These are phyloP conservation scores for Syndactyla subalaris DNA, from an alignment of 2,797 vertebrate species.

Conservation along the genomic window DNA sequence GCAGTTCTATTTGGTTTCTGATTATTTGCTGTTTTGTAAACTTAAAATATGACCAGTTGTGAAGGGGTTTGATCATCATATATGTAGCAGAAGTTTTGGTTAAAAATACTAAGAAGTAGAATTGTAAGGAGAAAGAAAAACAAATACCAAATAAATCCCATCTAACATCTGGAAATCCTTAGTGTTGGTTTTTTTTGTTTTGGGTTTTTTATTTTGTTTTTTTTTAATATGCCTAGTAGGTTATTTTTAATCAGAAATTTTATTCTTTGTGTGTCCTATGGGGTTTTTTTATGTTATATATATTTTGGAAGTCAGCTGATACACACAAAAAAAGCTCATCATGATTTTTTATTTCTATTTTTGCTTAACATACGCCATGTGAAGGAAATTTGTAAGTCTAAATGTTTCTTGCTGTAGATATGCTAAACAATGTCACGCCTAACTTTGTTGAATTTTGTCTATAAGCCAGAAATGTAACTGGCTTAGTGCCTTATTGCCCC, in stretches of 20 bases:
- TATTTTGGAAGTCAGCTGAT: background rate
- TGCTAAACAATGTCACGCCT: background rate
- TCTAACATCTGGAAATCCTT: background rate
- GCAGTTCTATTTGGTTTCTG: background rate
- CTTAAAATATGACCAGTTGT: background rate
- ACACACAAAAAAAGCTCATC: background rate
- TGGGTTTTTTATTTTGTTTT: background rate
- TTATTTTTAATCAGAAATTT: background rate
- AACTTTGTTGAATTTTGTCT: background rate
- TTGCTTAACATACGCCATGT: background rate
- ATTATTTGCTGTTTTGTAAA: background rate
- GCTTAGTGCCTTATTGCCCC: background rate
- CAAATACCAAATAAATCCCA: background rate
- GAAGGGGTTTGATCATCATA: background rate
- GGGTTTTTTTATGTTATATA: background rate
- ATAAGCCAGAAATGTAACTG: background rate
- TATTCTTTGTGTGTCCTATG: background rate
- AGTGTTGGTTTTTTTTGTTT: background rate
- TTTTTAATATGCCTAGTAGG: background rate
- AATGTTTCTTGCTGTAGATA: background rate
- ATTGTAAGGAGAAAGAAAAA: background rate
- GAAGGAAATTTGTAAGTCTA: background rate
- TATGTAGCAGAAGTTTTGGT: background rate
- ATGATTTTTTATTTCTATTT: background rate
- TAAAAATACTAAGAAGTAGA: background rate